Base-by-base conservation (phyloP, 2,888 invertebrate species). In the Leptinotarsa juncta region DNA sequence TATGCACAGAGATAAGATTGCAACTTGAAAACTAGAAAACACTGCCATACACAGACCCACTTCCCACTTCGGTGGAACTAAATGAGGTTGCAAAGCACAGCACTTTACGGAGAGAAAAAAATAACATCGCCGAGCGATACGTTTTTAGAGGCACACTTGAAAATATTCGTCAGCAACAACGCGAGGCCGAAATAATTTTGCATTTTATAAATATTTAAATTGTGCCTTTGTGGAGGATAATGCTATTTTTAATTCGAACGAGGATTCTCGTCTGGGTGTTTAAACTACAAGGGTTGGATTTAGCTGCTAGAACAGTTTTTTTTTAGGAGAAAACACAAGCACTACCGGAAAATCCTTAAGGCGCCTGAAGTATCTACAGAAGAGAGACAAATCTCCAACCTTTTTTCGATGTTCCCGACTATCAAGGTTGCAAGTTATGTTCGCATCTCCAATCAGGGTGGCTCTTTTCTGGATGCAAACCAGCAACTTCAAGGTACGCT, bases 1-100 rank as follows among this genome's bases (percentile, higher is more conserved):
- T 78, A 78, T 78, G 78, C 78, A 78, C 67, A 77, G 77, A 78
- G 75, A 75, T 74, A 73, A 77, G 76, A 74, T 74, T 78, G 77
- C 68, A 76, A 71, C 77, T 77, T 72, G 72, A 73, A 76, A 77
- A 77, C 71, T 72, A 74, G 77, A 70, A 70, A 75, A 75, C 75
- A 75, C 70, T 67, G 72, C 65, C 65, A 65, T 77, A 72, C 66
- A 72, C 68, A 74, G 55, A 67, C 65, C 70, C 68, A 74, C 65
- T 71, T 62, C 62, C 62, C 62, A 62, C 62, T 62, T 42, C 2
- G 62, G 32, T n/a, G 5, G n/a, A 15, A 42, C 42, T 62, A 62
- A 62, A 62, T 62, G 62, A 62, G 62, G 62, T 62, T 62, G 62
- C 62, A 62, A n/a, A 62, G 62, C 62, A 18, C 10, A 62, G 62